Conservation (phyloP, 2,797 vertebrate genomes). For the Melopsittacus undulatus region DNA sequence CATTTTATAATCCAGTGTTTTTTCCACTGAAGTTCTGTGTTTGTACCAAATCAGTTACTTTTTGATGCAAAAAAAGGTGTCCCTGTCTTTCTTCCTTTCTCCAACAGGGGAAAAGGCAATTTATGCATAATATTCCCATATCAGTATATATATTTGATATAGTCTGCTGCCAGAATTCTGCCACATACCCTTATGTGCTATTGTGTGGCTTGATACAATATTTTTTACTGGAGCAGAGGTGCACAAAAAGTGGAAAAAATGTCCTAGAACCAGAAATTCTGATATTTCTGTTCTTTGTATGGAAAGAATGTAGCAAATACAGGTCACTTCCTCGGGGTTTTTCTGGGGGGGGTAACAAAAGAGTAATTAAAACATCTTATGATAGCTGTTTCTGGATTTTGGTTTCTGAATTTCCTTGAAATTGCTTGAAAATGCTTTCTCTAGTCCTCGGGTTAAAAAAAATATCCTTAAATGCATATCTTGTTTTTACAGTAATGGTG, state of each 20-base stretch:
- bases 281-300: not conserved
- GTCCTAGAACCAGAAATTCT: not conserved
- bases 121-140: not conserved
- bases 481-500: not conserved
- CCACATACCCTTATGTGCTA: too few species aligned
- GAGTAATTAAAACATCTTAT: not conserved
- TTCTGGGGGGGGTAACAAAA: not conserved
- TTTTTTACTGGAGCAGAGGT: not conserved
- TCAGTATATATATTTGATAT: not conserved
- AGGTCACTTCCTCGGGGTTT: not conserved
- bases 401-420: not conserved
- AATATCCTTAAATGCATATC: not conserved
- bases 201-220: not conserved
- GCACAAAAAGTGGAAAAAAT: not conserved
- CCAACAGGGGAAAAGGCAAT: not conserved
- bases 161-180: not conserved
- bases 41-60: not conserved
- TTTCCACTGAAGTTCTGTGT: not conserved
- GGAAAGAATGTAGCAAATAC: not conserved
- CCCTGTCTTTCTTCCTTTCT: not conserved
- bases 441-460: not conserved
- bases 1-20: not conserved
- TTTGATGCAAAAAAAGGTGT: not conserved
- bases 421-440: not conserved
- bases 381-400: not conserved